Evolutionary conservation across 2,113 vertebrate species (phyloP), one percentile per base, ranked within the genome.

Genomic region (Pelobates fuscus): DNA sequence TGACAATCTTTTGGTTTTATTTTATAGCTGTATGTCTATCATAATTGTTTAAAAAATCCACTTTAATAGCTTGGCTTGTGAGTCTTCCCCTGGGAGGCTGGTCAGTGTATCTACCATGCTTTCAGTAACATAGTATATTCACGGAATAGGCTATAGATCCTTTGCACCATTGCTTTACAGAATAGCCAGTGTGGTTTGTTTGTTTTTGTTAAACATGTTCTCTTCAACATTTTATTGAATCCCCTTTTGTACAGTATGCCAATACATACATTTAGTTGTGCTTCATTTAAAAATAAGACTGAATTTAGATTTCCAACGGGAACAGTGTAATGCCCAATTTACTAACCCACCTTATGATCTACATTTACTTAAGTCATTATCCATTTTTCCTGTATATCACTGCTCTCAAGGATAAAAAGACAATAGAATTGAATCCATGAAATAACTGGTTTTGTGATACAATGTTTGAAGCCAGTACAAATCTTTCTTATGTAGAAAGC

Each of bases 241-340:
- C 5, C 10, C 32, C 10, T 37, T 10, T 37, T 37, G 32, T 6
- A 37, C 5, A 10, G 10, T 6, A 37, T 37, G 32, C 32, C 10
- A 37, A 6, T 37, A n/a, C n/a, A n/a, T n/a, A n/a, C n/a, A n/a
- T n/a, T n/a, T 10, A 37, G 32, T 37, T 37, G 5, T 6, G 10
- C 32, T 37, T 10, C 5, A 37, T 78, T 80, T 82, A 73, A 21
- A 29, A 77, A 83, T 70, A 61, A 75, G 81, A 79, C 79, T 78
- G 71, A 79, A 83, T 84, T 80, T 62, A 78, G 82, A 78, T 70
- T 79, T 86, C 80, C 82, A 85, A 78, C 82, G 79, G 85, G 82
- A 80, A 88, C 80, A 87, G 77, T 85, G 84, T 86, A 86, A 85
- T 86, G 84, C 79, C 80, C 86, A 87, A 85, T 87, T 89, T 86